Evolutionary conservation across 2,113 vertebrate species (phyloP), one percentile per base, ranked within the genome.

Genomic region (Xenopus laevis): DNA sequence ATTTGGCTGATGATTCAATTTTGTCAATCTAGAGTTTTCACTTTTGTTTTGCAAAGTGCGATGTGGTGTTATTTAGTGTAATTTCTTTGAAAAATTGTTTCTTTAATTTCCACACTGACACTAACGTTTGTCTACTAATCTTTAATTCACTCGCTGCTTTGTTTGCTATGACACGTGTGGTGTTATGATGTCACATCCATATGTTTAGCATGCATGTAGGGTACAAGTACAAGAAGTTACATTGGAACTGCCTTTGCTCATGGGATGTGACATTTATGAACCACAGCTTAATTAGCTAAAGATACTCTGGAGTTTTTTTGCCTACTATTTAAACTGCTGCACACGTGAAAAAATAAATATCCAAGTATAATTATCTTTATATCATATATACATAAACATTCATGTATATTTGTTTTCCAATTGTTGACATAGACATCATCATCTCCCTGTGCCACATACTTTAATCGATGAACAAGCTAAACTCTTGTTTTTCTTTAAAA

Each of bases 231-330:
- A 75, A 81, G 64, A 27, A 27, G 15, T 71, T 79, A 83, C 87
- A 83, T 85, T 80, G 23, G 23, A 27, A 85, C 86, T 80, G 75
- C 81, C 79, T 83, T 81, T 40, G 82, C 81, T 90, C 86, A 87
- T 88, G 87, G 82, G 89, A 87, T 89, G 90, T 91, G 88, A 90
- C 91, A 91, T 90, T 87, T 89, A 84, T 88, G 82, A 84, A 83
- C 85, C 78, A 79, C 83, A 82, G 85, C 91, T 92, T 91, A 85
- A 83, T 85, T 88, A 90, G 86, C 93, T 92, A 92, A 94, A 93
- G 95, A 94, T 96, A 95, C 93, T 96, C 92, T 94, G 90, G 93
- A 91, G 93, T 89, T 87, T 82, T 85, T 85, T 80, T 81, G 78
- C 58, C 84, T 79, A 81, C 77, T 63, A 78, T 70, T 68, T 65